phyloP scores from a whole-genome alignment of 2,113 vertebrate species.

The Brachypodius melanocephalos region DNA sequence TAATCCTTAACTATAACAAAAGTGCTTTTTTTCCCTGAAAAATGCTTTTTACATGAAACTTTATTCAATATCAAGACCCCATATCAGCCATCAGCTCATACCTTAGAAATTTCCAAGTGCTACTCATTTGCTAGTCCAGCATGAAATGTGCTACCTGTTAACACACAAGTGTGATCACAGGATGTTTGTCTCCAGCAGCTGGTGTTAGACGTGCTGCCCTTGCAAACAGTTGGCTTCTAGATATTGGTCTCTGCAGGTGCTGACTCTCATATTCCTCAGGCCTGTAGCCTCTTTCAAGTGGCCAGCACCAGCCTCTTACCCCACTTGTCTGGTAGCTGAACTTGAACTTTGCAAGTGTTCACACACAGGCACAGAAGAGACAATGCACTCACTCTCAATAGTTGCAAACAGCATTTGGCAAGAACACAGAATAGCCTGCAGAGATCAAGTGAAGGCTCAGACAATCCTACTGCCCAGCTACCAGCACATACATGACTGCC shows the following conservation, averaged over 20 bases:
- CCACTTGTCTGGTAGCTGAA: neutral
- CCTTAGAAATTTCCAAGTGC: neutral
- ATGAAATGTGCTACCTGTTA: neutral
- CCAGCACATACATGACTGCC: rapidly evolving
- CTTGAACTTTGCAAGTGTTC: neutral
- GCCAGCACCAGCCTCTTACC: neutral
- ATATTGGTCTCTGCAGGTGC: neutral
- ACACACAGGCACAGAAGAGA: neutral
- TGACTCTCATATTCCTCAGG: neutral
- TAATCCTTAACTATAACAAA: neutral
- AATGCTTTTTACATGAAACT: neutral
- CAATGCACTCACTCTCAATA: rapidly evolving
- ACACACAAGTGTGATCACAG: neutral
- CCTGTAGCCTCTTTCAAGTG: neutral
- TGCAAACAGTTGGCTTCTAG: neutral
- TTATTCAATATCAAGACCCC: neutral
- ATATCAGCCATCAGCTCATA: neutral
- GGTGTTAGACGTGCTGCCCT: neutral
- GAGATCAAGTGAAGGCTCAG: neutral
- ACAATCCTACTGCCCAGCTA: neutral
- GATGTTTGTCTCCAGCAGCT: neutral
- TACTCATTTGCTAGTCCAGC: neutral
- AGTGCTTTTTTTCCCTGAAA: neutral
- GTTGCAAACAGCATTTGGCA: neutral
- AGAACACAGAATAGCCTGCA: neutral